A percentile compares a stretch with the other conserved stretches of the same genome.
These are phyloP conservation scores for Brachionus manjavacas DNA, from an alignment of 1,140 invertebrate genomes.

Conservation along the genomic window DNA sequence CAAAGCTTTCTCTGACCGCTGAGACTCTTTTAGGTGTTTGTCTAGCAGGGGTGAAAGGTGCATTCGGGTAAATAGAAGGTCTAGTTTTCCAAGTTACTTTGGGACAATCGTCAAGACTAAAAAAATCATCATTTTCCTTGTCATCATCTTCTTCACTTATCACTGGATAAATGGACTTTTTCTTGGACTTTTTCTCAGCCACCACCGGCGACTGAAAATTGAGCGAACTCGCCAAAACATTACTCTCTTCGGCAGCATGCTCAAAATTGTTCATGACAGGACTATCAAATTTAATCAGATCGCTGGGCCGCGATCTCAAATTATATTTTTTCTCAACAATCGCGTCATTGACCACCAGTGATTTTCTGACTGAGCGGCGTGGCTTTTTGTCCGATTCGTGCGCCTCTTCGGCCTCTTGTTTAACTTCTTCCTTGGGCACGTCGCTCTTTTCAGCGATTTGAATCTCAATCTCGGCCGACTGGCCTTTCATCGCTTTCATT, in stretches of 20 bases:
- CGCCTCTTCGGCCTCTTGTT: background rate
- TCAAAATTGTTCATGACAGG: background rate
- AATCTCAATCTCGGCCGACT: background rate
- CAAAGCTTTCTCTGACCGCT: background rate
- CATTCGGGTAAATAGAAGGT: slow-evolving; percentile 4
- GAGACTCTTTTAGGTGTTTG: background rate
- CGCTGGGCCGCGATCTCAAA: slow-evolving; percentile 34
- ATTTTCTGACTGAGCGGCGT: background rate
- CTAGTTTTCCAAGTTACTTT: slow-evolving; percentile 22
- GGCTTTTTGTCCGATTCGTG: background rate
- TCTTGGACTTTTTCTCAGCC: background rate
- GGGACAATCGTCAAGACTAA: slow-evolving; percentile 12
- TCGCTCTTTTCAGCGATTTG: background rate
- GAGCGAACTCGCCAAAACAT: background rate
- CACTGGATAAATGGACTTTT: slow-evolving; percentile 17
- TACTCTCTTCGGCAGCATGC: background rate
- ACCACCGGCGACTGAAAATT: background rate
- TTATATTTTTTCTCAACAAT: slow-evolving; percentile 1
- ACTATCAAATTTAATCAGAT: slow-evolving; percentile 39
- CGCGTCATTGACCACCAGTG: background rate
- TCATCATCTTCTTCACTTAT: background rate
- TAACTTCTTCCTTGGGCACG: background rate
- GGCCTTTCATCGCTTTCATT: slow-evolving; percentile 27
- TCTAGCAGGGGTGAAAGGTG: background rate
- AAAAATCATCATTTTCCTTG: slow-evolving; percentile 22